Conservation (phyloP, 2,797 vertebrate species). For the Hydrolagus colliei region DNA sequence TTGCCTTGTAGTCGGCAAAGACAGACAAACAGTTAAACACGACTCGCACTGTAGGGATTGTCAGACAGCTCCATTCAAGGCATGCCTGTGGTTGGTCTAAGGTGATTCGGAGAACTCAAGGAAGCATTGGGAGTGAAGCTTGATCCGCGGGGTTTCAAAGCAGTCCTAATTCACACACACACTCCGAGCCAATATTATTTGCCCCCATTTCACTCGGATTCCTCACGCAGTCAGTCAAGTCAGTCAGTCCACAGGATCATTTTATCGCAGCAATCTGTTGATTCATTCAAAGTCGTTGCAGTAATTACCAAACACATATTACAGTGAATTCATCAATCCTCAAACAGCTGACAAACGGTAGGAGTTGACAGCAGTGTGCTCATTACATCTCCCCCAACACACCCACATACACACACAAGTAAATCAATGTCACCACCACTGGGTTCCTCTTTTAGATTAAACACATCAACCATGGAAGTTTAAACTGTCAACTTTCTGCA, state of each 20-base stretch:
- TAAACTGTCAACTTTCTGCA: constrained; percentile 17
- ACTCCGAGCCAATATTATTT: constrained; percentile 1
- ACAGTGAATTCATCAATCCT: not conserved
- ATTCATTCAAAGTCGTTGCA: constrained; percentile 9
- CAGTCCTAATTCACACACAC: not conserved
- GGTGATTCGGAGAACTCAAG: not conserved
- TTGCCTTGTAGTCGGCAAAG: not conserved
- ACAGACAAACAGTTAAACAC: constrained; percentile 17
- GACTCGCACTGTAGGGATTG: not conserved
- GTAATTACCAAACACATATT: not conserved
- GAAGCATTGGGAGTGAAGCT: not conserved
- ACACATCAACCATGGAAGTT: not conserved
- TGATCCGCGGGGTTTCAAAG: not conserved
- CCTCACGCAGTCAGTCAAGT: no score
- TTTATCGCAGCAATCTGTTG: constrained; percentile 14
- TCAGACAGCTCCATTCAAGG: not conserved
- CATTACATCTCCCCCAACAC: not conserved
- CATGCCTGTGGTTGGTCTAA: not conserved
- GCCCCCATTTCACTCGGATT: not conserved
- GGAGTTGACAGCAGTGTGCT: not conserved
- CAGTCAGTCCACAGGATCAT: not conserved
- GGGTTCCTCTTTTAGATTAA: not conserved
- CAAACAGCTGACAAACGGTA: not conserved
- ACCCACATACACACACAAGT: not conserved
- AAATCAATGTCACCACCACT: not conserved